Percentiles rank a stretch among this genome's conserved stretches.
Evolutionary conservation across 2,888 invertebrate species (phyloP).

Genomic region (Meiosimyza platycephala): DNA sequence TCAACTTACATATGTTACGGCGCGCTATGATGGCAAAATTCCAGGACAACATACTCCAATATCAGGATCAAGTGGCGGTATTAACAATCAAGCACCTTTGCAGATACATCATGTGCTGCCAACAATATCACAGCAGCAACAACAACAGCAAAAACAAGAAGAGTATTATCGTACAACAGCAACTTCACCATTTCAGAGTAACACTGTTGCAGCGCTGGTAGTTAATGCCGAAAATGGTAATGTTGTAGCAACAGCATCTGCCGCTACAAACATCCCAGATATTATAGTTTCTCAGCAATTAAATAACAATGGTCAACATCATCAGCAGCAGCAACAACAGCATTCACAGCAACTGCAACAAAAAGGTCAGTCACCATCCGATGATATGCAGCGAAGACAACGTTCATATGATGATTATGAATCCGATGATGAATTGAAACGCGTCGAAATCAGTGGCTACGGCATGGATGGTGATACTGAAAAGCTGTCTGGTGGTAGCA

Average conservation of each 20-base stretch:
- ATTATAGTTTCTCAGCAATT: slow-evolving; percentile 61
- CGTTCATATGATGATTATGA: slow-evolving; percentile 82
- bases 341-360: slow-evolving; percentile 17
- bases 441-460: slow-evolving; percentile 81
- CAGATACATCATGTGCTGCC: slow-evolving; percentile 64
- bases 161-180: slow-evolving; percentile 71
- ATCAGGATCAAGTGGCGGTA: slow-evolving; percentile 30
- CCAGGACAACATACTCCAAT: slow-evolving; percentile 47
- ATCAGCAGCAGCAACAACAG: slow-evolving; percentile 36
- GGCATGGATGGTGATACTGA: slow-evolving; percentile 79
- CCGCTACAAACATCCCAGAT: slow-evolving; percentile 55
- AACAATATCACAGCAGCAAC: slow-evolving; percentile 38
- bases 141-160: slow-evolving; percentile 57
- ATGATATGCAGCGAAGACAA: slow-evolving; percentile 70
- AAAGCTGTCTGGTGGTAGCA: slow-evolving; percentile 83
- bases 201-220: slow-evolving; percentile 37
- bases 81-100: slow-evolving; percentile 51
- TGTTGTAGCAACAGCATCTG: slow-evolving; percentile 41
- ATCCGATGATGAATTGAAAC: slow-evolving; percentile 89
- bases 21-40: slow-evolving; percentile 61
- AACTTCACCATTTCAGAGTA: slow-evolving; percentile 71
- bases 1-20: slow-evolving; percentile 56
- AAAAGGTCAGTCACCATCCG: slow-evolving; percentile 49
- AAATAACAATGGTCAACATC: slow-evolving; percentile 37
- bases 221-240: slow-evolving; percentile 42